Base-by-base conservation (phyloP, 37 sponge, comb jelly and placozoan genomes). In the Oscarella lobularis region DNA sequence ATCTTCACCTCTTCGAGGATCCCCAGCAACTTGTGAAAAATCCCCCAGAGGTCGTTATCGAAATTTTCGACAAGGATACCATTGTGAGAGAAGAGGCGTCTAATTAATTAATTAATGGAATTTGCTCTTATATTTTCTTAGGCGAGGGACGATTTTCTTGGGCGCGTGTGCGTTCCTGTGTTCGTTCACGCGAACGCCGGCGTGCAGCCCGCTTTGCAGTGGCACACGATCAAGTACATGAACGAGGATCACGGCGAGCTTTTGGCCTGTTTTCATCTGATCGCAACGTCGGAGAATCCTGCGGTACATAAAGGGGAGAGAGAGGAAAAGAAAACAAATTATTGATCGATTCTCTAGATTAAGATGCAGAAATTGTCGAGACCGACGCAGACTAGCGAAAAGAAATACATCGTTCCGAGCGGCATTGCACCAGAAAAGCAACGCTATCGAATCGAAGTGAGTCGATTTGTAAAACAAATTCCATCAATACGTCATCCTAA, bases 21-120 rank as follows among this genome's bases (percentile, higher is more conserved):
- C 87, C 95, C 9, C 35, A 81, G 20, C 67, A 67, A 36, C 35
- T 94, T 29, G 35, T 69, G 35, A 79, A 82, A 39, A 83, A 60
- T 37, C 95, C 95, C 1, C 95, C 94, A 20, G 67, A 80, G 14
- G 77, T 90, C 0, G 75, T 81, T 2, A 41, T 98, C 5, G 89
- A 98, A 78, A 83, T 98, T 86, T 93, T 83, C 66, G 99, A 98
- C 76, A 89, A 86, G 74, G 99, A 98, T 79, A 76, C 71, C 5
- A 75, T 98, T 41, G 96, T 54, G 65, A 20, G 65, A n/a, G n/a
- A n/a, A n/a, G n/a, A n/a, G n/a, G n/a, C n/a, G n/a, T n/a, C n/a
- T n/a, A n/a, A n/a, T n/a, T n/a, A n/a, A n/a, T n/a, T 48, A 48
- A 48, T 48, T 48, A 48, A 48, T 48, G 20, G 60, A 48, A 48